Evolutionary conservation across 2,113 vertebrate genomes (phyloP).

Genomic region (Tragelaphus scriptus): DNA sequence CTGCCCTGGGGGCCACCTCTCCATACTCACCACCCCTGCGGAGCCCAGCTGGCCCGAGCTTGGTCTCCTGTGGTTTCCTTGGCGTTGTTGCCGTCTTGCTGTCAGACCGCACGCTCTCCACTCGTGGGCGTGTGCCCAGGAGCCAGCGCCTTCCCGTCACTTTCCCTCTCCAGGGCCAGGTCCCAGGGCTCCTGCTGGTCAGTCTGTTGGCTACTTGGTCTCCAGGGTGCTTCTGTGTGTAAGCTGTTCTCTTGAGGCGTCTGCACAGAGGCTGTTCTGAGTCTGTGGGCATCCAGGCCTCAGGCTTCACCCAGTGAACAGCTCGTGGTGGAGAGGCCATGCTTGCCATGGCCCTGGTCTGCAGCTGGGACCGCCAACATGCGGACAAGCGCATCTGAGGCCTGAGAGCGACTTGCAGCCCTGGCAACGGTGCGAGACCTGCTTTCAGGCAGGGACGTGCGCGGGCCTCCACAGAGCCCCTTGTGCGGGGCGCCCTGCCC

Average conservation of each 20-base stretch:
- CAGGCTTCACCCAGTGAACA: not conserved
- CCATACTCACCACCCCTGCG: rapidly evolving
- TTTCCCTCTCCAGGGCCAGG: not conserved
- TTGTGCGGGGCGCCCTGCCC: not conserved
- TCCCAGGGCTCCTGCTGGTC: not conserved
- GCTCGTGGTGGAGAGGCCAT: not conserved
- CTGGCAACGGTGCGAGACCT: rapidly evolving
- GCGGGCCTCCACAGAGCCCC: not conserved
- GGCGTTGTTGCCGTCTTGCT: rapidly evolving
- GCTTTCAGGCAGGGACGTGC: not conserved
- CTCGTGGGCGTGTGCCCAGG: rapidly evolving
- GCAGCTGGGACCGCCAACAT: not conserved
- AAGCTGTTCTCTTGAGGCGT: rapidly evolving
- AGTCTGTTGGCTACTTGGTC: not conserved
- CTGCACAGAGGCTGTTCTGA: not conserved
- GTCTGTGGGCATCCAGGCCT: not conserved
- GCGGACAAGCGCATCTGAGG: not conserved
- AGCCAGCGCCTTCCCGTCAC: rapidly evolving
- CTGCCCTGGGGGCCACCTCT: rapidly evolving
- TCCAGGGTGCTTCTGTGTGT: rapidly evolving
- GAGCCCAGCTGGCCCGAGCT: not conserved
- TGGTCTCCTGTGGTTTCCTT: not conserved
- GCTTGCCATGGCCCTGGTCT: not conserved
- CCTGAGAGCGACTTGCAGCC: not conserved
- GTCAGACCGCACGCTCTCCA: not conserved